Percentiles rank a stretch among this genome's conserved stretches.
Conservation (phyloP, 2,797 vertebrate genomes). For the Mus spretus region DNA sequence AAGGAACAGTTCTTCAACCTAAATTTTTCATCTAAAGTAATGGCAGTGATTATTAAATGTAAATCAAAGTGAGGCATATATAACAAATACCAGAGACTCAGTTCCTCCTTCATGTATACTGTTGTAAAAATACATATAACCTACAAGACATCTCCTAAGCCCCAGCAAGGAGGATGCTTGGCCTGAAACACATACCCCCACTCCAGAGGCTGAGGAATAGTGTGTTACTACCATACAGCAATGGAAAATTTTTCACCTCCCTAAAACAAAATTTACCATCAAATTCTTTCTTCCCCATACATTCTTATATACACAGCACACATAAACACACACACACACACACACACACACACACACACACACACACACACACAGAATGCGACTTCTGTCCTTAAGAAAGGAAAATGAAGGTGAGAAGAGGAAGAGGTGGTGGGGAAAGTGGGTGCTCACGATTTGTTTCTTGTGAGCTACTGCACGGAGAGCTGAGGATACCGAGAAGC, state of each 20-base stretch:
- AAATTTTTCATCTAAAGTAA: conserved; percentile 9
- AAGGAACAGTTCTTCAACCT: neutral
- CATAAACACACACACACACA: neutral
- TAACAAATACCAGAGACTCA: neutral
- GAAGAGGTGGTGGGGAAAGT: too few species aligned
- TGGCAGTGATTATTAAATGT: neutral
- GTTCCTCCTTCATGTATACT: neutral
- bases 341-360: too few species aligned
- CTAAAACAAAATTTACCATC: neutral
- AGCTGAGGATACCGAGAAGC: too few species aligned
- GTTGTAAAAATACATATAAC: neutral
- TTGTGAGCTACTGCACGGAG: neutral
- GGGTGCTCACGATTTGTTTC: too few species aligned
- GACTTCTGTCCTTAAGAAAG: neutral
- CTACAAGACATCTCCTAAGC: neutral
- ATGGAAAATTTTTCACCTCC: neutral
- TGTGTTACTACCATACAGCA: neutral
- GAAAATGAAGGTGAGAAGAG: neutral
- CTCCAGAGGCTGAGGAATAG: neutral
- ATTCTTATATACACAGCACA: neutral
- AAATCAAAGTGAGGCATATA: neutral
- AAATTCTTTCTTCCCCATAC: neutral
- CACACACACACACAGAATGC: neutral
- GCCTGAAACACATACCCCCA: neutral
- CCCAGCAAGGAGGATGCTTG: neutral